These are phyloP conservation scores for Mantis religiosa DNA, from an alignment of 2,888 invertebrate genomes.

Conservation along the genomic window DNA sequence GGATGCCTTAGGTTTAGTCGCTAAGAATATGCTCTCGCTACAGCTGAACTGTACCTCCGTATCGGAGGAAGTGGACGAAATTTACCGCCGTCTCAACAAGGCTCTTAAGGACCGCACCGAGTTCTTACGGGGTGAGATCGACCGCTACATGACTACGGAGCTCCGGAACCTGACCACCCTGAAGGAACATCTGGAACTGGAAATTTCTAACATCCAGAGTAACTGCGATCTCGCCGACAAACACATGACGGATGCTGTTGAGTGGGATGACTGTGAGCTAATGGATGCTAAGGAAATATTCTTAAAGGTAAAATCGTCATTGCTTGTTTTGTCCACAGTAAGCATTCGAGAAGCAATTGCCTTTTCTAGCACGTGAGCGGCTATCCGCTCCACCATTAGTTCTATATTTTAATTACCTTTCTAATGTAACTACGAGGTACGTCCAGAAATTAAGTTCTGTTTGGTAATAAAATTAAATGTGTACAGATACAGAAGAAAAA, in stretches of 20 bases:
- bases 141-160: conserved; percentile 86
- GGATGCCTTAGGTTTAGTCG: conserved; percentile 77
- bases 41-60: conserved; percentile 88
- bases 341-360: no score
- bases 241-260: conserved; percentile 83
- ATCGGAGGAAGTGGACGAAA: conserved; percentile 90
- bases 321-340: no score
- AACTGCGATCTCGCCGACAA: conserved; percentile 96
- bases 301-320: conserved; percentile 53
- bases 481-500: no score
- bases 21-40: conserved; percentile 83
- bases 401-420: no score
- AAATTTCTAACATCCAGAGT: conserved; percentile 90
- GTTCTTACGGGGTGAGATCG: conserved; percentile 81
- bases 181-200: conserved; percentile 90
- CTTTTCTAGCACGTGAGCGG: no score
- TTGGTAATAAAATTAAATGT: no score
- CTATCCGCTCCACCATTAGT: no score
- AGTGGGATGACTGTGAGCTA: conserved; percentile 89
- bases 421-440: no score
- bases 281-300: conserved; percentile 96
- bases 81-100: conserved; percentile 79
- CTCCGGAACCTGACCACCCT: conserved; percentile 77
- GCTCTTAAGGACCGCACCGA: conserved; percentile 88
- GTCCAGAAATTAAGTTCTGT: no score